Base-by-base conservation (phyloP, 2,797 vertebrate species). In the Cichlasoma orientale region DNA sequence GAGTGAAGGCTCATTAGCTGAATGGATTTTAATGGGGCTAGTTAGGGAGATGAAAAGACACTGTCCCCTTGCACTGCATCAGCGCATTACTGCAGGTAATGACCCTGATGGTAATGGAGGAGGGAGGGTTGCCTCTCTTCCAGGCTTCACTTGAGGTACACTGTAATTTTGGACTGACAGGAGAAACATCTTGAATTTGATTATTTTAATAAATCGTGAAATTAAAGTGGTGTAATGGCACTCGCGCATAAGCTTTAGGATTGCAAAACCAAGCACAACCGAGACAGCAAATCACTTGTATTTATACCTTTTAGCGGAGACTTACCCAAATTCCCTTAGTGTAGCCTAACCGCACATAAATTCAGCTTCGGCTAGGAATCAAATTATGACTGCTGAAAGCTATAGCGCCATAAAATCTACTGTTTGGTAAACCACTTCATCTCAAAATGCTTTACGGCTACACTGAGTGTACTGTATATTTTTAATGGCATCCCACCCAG, bases 21-120 rank as follows among this genome's bases (percentile, higher is more conserved):
- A 92, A 94, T 93, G 89, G 86, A 89, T 93, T 89, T 93, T 93
- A 95, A 94, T 94, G 92, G 92, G 82, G 82, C 90, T 92, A 88
- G 92, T 93, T 94, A 93, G 63, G 55, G 82, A 94, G 91, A 92
- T 89, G 90, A 89, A 88, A 89, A 91, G 88, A 93, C 87, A 84
- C 74, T 44, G 85, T 88, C 86, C 77, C 78, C 25, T 25, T 80
- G 82, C 86, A 86, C 82, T 78, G 85, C 87, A 86, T 88, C 80
- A 86, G 89, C 85, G 88, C 89, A 88, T 89, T 90, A 89, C 74
- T 58, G 78, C 83, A 91, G 91, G 88, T 93, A 93, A 92, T 92
- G 91, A 89, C 78, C 91, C 87, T 83, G 85, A 12, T 75, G 88
- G 77, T 86, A 88, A 89, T 89, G 73, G 76, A 81, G 69, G 68